Evolutionary conservation across 2,888 invertebrate species (phyloP), one percentile per base, ranked within the genome.

Genomic region (Aethes cnicana): DNA sequence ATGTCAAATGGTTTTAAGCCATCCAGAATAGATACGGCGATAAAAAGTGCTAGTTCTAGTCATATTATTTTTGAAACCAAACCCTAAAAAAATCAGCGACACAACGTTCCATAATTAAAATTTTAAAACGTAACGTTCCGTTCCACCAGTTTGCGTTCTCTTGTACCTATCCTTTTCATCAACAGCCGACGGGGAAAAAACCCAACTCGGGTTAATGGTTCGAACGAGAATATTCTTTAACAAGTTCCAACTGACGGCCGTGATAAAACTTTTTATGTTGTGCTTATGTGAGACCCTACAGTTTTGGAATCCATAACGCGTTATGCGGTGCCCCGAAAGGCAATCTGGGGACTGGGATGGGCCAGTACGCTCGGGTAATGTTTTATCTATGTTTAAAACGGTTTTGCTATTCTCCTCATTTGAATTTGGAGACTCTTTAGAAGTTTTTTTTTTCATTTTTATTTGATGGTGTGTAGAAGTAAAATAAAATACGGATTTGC

Each of bases 241-340:
- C 74, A 85, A 84, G 76, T 84, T 81, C 69, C 62, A 62, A 66
- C 58, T 65, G 68, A 74, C 81, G 71, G 70, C 67, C 68, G 76
- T 81, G 82, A 86, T 84, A 84, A 84, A 87, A 87, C 74, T 87
- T 88, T 86, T 84, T 84, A 86, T 84, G 80, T 77, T 73, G 77
- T 78, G 75, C 75, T 84, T 80, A 83, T 79, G 76, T 73, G 73
- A 69, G 71, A 73, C 72, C 69, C 74, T 64, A 71, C 76, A 76
- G 74, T 77, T 76, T 74, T 71, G 69, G 70, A 75, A 74, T 71
- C 75, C 76, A 74, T 77, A 77, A 81, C 71, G 69, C 66, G 63
- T 67, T 63, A 63, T 43, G 59, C 60, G 62, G 61, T 63, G 57
- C 59, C 60, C 62, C 55, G 60, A 59, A 59, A 56, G 57, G 41